Evolutionary conservation across 2,888 invertebrate species (phyloP).

Genomic region (Gandaritis pyraliata): DNA sequence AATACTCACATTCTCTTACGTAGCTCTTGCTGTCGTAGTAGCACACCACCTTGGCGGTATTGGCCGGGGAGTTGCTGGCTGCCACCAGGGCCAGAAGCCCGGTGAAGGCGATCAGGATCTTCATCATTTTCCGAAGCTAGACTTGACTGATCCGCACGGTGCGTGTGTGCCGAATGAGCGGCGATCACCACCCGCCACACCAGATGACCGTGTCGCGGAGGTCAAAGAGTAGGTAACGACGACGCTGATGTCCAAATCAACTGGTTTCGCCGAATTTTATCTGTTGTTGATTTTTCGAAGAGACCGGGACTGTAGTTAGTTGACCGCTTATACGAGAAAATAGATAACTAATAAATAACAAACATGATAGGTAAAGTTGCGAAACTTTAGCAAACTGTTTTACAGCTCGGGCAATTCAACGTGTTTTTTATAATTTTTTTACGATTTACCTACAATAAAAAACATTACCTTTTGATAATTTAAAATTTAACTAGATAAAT

Average conservation of each 20-base stretch:
- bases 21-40: slow-evolving; percentile 89
- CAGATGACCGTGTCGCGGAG: slow-evolving; percentile 50
- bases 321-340: slow-evolving; percentile 23
- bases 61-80: slow-evolving; percentile 62
- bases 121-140: slow-evolving; percentile 55
- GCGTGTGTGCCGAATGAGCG: slow-evolving; percentile 69
- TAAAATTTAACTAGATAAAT: no score
- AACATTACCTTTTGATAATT: no score
- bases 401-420: neutral
- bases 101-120: slow-evolving; percentile 59
- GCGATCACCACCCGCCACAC: slow-evolving; percentile 44
- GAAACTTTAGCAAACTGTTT: neutral
- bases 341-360: slow-evolving; percentile 9
- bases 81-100: slow-evolving; percentile 64
- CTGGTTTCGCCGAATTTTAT: slow-evolving; percentile 57
- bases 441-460: no score
- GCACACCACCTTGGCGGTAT: slow-evolving; percentile 86
- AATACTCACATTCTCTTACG: slow-evolving; percentile 86
- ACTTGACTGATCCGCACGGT: slow-evolving; percentile 65
- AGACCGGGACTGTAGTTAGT: slow-evolving; percentile 18
- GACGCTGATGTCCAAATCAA: slow-evolving; percentile 50
- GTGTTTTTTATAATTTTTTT: no score
- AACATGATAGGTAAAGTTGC: slow-evolving; percentile 1
- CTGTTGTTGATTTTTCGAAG: slow-evolving; percentile 42
- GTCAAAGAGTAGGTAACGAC: slow-evolving; percentile 61